phyloP scores from a whole-genome alignment of 2,888 invertebrate species.

The Hydrotaea diabolus region DNA sequence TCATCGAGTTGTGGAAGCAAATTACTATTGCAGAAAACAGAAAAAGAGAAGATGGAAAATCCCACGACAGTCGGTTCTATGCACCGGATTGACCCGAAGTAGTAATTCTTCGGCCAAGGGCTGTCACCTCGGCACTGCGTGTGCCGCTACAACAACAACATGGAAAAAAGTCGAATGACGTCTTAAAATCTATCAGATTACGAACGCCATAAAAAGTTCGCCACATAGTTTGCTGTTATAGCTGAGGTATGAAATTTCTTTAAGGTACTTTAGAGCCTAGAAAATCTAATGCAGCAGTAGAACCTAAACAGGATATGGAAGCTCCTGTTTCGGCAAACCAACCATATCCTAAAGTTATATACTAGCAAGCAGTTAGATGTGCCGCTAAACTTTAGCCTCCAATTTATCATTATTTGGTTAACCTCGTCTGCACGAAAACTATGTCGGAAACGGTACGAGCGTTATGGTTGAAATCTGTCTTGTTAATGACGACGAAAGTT shows the following conservation, averaged over 20 bases:
- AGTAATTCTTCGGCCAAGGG: no score
- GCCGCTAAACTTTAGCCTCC: conserved; percentile 44
- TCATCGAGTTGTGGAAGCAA: no score
- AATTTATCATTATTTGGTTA: conserved; percentile 42
- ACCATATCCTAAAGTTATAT: no score
- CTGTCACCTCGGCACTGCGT: no score
- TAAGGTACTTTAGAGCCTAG: conserved; percentile 2
- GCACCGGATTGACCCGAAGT: no score
- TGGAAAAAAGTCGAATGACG: conserved; percentile 18
- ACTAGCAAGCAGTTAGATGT: conserved; percentile 15
- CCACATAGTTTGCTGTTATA: conserved; percentile 5
- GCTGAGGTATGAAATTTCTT: conserved; percentile 13
- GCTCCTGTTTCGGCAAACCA: no score
- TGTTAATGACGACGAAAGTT: background rate
- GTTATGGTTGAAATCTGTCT: background rate
- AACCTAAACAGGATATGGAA: conserved; percentile 51
- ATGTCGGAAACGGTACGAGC: background rate
- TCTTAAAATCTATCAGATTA: conserved; percentile 50
- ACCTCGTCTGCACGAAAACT: background rate
- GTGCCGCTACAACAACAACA: no score
- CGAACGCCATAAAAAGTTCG: conserved; percentile 23
- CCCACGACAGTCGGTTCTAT: no score
- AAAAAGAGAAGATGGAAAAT: no score
- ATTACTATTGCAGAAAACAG: no score
- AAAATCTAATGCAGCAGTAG: conserved; percentile 34